These are phyloP conservation scores for Habrosyne pyritoides DNA, from an alignment of 2,888 invertebrate genomes.

Conservation along the genomic window DNA sequence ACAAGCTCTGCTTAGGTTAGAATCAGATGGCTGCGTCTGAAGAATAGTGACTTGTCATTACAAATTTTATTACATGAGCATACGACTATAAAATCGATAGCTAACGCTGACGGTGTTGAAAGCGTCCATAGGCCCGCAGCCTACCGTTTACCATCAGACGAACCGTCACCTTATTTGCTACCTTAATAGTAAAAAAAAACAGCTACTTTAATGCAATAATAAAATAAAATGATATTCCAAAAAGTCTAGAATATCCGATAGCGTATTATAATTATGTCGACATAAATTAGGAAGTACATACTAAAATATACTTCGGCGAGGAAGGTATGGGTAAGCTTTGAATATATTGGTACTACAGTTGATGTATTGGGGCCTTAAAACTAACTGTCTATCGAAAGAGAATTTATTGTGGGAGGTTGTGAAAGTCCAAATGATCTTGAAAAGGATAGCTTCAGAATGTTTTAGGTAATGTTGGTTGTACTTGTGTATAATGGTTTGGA, in stretches of 20 bases:
- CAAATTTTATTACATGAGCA: too few relatives aligned
- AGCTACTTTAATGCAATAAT: too few relatives aligned
- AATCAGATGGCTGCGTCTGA: too few relatives aligned
- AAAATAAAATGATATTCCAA: neutral
- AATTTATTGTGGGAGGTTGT: neutral
- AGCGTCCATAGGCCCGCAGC: too few relatives aligned
- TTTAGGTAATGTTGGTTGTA: neutral
- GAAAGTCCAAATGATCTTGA: neutral
- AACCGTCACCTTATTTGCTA: too few relatives aligned
- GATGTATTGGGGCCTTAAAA: slow-evolving; percentile 4
- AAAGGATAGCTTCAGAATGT: neutral
- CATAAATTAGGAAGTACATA: neutral
- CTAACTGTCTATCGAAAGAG: slow-evolving; percentile 1
- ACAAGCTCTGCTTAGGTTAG: too few relatives aligned
- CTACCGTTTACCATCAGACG: too few relatives aligned
- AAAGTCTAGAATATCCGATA: neutral
- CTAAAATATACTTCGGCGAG: neutral
- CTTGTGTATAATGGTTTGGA: too few relatives aligned
- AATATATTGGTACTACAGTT: slow-evolving; percentile 4
- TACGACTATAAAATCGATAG: too few relatives aligned
- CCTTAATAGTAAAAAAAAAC: too few relatives aligned
- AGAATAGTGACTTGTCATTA: too few relatives aligned
- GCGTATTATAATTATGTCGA: neutral
- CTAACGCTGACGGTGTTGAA: too few relatives aligned
- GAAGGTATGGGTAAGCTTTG: neutral